phyloP scores from a whole-genome alignment of 1,140 invertebrate genomes.

The Ceratina japonica region DNA sequence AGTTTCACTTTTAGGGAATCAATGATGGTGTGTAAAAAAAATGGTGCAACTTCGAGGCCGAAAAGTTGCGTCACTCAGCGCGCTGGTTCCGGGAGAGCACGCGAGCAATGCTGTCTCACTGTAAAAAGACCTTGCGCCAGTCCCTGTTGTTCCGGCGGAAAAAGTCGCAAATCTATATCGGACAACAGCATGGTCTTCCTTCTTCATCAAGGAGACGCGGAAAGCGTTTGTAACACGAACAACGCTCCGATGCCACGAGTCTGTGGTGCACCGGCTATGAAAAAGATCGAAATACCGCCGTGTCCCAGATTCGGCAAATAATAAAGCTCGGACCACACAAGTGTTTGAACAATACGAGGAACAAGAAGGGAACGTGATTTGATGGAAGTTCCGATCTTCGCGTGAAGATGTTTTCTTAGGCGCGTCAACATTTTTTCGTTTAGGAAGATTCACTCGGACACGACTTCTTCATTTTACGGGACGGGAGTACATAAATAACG shows the following conservation, averaged over 20 bases:
- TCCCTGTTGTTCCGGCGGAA: constrained; percentile 35
- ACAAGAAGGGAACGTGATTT: neutral
- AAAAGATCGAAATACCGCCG: constrained; percentile 50
- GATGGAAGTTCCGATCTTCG: neutral
- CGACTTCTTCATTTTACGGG: neutral
- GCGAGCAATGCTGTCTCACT: neutral
- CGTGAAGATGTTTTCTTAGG: neutral
- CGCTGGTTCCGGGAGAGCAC: neutral
- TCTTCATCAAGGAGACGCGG: constrained; percentile 58
- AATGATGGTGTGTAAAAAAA: constrained; percentile 8
- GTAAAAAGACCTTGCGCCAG: constrained; percentile 31
- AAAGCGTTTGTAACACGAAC: constrained; percentile 19
- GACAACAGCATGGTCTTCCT: constrained; percentile 58
- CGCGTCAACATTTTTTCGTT: too few species aligned
- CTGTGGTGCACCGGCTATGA: constrained; percentile 36
- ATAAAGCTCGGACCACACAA: neutral
- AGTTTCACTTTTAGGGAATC: constrained; percentile 41
- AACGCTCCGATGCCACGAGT: neutral
- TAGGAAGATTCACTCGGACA: too few species aligned
- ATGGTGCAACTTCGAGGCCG: neutral
- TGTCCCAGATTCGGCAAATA: constrained; percentile 32
- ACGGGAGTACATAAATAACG: neutral
- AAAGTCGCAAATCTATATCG: constrained; percentile 34
- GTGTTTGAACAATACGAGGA: neutral
- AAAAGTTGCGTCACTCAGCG: constrained; percentile 17